Percentiles rank a stretch among this genome's conserved stretches.
Evolutionary conservation across 2,888 invertebrate genomes (phyloP).

Genomic region (Horisme vitalbata): DNA sequence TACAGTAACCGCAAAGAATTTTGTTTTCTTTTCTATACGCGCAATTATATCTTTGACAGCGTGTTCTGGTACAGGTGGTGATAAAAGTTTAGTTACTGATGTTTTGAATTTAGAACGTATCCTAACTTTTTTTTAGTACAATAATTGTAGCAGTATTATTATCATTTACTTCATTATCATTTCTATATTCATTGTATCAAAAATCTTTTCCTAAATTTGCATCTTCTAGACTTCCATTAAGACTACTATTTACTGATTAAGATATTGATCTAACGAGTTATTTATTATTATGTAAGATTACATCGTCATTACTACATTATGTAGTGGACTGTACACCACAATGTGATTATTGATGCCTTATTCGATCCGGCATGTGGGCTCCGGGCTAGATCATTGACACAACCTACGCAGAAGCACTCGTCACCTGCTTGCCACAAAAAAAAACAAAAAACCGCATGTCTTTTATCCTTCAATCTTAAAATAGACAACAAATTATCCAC

Average conservation of each 20-base stretch:
- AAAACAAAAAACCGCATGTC: conserved; percentile 37
- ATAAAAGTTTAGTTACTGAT: conserved; percentile 45
- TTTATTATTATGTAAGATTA: conserved; percentile 40
- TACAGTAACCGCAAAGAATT: conserved; percentile 45
- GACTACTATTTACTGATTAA: not conserved
- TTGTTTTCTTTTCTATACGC: conserved; percentile 69
- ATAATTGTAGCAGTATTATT: not conserved
- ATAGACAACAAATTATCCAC: conserved; percentile 16
- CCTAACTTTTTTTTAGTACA: too few relatives aligned
- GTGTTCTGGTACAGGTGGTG: conserved; percentile 62
- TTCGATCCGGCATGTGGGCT: conserved; percentile 80
- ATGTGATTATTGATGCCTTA: conserved; percentile 78
- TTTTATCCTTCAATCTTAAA: conserved; percentile 64
- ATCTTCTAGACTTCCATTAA: not conserved
- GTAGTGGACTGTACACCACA: conserved; percentile 37
- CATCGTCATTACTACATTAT: conserved; percentile 46
- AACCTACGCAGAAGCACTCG: conserved; percentile 74
- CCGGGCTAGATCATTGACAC: conserved; percentile 80
- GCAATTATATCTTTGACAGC: conserved; percentile 80
- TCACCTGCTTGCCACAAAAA: conserved; percentile 75
- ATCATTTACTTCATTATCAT: too few relatives aligned
- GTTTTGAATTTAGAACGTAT: conserved; percentile 17
- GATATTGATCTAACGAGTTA: not conserved
- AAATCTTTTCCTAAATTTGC: too few relatives aligned
- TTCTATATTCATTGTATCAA: too few relatives aligned